Conservation (phyloP, 1,140 invertebrate genomes). For the Leucophenga varia region DNA sequence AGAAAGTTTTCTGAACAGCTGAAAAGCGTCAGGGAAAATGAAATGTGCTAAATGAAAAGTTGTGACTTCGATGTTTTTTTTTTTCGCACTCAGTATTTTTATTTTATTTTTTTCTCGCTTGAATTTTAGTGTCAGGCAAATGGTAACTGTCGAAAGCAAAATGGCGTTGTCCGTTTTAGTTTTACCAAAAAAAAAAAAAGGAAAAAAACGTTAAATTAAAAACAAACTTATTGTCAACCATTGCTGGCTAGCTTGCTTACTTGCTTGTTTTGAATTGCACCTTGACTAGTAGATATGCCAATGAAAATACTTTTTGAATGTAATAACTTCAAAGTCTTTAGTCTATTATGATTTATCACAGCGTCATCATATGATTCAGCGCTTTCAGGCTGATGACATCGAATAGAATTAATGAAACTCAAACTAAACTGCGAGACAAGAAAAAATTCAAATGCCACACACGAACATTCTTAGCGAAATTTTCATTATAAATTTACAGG, state of each 20-base stretch:
- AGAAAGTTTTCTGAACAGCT: conserved; percentile 17
- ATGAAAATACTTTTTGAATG: conserved; percentile 5
- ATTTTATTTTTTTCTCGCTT: too few relatives aligned
- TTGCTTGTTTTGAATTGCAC: neutral
- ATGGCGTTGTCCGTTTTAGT: conserved; percentile 1
- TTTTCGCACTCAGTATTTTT: conserved; percentile 1
- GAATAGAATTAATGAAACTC: conserved; percentile 16
- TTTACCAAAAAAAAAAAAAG: too few relatives aligned
- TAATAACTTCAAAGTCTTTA: too few relatives aligned
- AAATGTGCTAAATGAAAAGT: conserved; percentile 15
- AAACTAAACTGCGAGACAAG: conserved; percentile 10
- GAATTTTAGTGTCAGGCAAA: conserved; percentile 1
- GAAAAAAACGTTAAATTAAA: too few relatives aligned
- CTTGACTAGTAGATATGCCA: conserved; percentile 3
- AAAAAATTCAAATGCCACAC: conserved; percentile 39
- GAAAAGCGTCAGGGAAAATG: conserved; percentile 19
- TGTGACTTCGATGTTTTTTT: conserved; percentile 1
- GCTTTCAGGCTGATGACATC: conserved; percentile 29
- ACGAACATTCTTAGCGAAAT: conserved; percentile 39
- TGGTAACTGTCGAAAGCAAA: neutral
- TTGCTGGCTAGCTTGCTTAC: neutral
- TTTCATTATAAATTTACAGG: conserved; percentile 47
- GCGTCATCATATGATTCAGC: conserved; percentile 24
- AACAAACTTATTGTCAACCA: too few relatives aligned
- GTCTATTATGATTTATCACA: conserved; percentile 25